Base-by-base conservation (phyloP, 2,888 invertebrate genomes). In the Iselma pallidipennis region DNA sequence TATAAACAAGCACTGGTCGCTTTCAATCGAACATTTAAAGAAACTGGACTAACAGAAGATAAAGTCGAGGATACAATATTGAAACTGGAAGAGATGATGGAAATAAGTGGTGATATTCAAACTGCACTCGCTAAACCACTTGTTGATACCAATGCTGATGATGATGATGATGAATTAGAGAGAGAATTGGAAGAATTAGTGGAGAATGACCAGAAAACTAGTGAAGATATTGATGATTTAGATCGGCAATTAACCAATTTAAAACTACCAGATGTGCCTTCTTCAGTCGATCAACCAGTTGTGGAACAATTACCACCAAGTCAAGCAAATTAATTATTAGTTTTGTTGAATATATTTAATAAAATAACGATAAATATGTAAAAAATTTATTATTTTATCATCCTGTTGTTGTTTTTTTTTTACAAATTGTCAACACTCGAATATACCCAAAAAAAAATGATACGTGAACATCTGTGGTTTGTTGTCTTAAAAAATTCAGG, bases 21-120 rank as follows among this genome's bases (percentile, higher is more conserved):
- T 0, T 83, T 94, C 76, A 89, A 90, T 73, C 83, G 82, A 2
- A 85, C 85, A 1, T 86, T 90, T 71, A 86, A 87, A 52, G 86
- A 86, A 4, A 84, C 84, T 1, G 88, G 87, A 1, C 76, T 92
- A 1, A 86, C 86, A n/a, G 89, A 90, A 71, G 89, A 91, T 54
- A 82, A 84, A 3, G 90, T 91, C 0, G 85, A 86, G 69, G 88
- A 91, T 68, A 87, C 91, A 0, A 88, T 93, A 84, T 86, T 89
- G 48, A 88, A 92, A 69, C 82, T 93, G 53, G 86, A 87, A 72
- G 92, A 92, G 72, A 85, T 85, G 3, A 79, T 89, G 75, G 84
- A 85, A 56, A 82, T 83, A 52, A 83, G 87, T 49, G 82, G 83
- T 51, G 89, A 89, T 65, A 82, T 89, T 48, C 85, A 88, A 72